Percentiles rank a stretch among this genome's conserved stretches.
phyloP scores from a whole-genome alignment of 2,888 invertebrate species.

The Tipula vernalis region DNA sequence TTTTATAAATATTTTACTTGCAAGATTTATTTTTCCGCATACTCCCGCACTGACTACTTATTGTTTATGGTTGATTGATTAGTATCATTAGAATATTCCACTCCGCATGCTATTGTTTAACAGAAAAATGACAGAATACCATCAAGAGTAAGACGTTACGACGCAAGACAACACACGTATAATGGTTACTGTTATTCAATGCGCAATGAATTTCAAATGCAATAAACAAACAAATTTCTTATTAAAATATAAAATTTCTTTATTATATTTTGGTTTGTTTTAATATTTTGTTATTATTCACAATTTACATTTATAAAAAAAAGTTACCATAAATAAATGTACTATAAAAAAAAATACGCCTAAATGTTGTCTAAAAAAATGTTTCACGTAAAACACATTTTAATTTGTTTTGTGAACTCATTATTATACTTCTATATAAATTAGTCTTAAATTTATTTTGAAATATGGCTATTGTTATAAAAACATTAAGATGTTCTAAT shows the following conservation, averaged over 20 bases:
- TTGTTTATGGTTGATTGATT: not conserved
- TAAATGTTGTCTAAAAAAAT: not conserved
- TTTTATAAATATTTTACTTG: not conserved
- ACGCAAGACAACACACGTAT: not conserved
- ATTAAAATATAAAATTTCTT: not conserved
- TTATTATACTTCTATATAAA: not conserved
- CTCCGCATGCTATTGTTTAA: not conserved
- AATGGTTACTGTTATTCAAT: not conserved
- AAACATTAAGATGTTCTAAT: not conserved
- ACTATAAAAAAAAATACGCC: not conserved
- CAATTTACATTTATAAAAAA: not conserved
- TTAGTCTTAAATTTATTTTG: not conserved
- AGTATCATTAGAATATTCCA: not conserved
- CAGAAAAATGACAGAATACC: not conserved
- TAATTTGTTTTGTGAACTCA: not conserved
- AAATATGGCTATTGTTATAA: not conserved
- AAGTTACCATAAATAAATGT: not conserved
- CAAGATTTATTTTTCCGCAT: not conserved
- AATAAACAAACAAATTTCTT: not conserved
- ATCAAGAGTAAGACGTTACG: no score
- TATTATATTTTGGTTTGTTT: not conserved
- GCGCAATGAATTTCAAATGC: not conserved
- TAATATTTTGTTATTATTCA: not conserved
- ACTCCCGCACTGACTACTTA: not conserved
- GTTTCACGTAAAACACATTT: not conserved